These are phyloP conservation scores for Drosophila parabipectinata DNA, from an alignment of 1,140 invertebrate genomes.

Conservation along the genomic window DNA sequence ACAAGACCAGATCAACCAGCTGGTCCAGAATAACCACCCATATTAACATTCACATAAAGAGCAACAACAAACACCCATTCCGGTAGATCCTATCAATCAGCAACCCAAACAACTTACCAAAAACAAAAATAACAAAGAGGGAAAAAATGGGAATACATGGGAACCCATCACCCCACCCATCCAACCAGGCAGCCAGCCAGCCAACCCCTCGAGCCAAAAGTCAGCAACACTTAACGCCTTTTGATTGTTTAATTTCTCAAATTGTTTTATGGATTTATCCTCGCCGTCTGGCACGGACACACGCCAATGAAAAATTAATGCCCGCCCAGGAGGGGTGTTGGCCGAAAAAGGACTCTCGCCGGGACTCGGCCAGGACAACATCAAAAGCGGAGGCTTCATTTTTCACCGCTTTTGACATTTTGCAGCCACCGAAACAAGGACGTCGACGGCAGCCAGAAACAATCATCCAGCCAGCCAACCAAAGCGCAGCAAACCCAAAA, in stretches of 20 bases:
- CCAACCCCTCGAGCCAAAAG: slow-evolving; percentile 48
- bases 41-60: slow-evolving; percentile 29
- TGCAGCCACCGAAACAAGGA: slow-evolving; percentile 62
- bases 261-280: slow-evolving; percentile 82
- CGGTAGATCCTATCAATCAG: slow-evolving; percentile 2
- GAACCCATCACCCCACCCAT: no score
- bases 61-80: slow-evolving; percentile 7
- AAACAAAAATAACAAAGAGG: neutral
- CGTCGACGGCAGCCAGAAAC: slow-evolving; percentile 59
- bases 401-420: slow-evolving; percentile 82
- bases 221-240: slow-evolving; percentile 80
- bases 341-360: slow-evolving; percentile 14
- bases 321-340: slow-evolving; percentile 26
- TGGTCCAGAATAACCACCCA: slow-evolving; percentile 47
- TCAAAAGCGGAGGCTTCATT: slow-evolving; percentile 75
- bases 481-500: slow-evolving; percentile 68
- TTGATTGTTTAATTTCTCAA: slow-evolving; percentile 83
- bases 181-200: no score
- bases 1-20: slow-evolving; percentile 52
- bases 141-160: no score
- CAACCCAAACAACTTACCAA: neutral
- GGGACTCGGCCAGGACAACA: slow-evolving; percentile 29
- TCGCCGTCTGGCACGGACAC: slow-evolving; percentile 51
- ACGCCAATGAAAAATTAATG: slow-evolving; percentile 82
- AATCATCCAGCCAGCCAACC: slow-evolving; percentile 80